These are phyloP conservation scores for Leucophenga montana DNA, from an alignment of 2,888 invertebrate species.

Conservation along the genomic window DNA sequence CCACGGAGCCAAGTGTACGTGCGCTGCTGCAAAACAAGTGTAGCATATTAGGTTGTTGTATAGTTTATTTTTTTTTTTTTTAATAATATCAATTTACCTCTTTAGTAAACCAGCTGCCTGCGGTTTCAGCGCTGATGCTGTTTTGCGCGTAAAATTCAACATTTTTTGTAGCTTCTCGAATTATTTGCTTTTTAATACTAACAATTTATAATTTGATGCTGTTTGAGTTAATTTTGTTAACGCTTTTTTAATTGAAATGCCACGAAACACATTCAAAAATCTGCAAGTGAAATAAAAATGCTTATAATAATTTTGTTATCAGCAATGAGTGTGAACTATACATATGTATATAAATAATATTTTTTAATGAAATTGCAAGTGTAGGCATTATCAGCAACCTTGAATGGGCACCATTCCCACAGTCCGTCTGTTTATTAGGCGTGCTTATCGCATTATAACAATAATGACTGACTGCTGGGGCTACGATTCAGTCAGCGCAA, in stretches of 20 bases:
- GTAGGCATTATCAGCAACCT: slow-evolving; percentile 54
- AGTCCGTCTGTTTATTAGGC: not conserved
- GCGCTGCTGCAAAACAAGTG: slow-evolving; percentile 45
- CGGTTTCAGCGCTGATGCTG: not conserved
- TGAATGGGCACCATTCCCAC: slow-evolving; percentile 37
- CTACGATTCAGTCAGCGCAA: slow-evolving; percentile 30
- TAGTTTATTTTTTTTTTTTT: not conserved
- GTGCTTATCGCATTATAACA: not conserved
- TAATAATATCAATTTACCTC: slow-evolving; percentile 37
- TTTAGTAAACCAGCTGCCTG: slow-evolving; percentile 26
- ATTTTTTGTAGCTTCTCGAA: not conserved
- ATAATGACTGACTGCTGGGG: slow-evolving; percentile 37
- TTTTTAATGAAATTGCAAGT: not conserved
- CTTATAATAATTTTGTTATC: no score
- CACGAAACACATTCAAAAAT: no score
- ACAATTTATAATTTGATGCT: not conserved
- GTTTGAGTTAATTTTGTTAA: no score
- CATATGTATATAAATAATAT: no score
- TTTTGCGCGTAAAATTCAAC: slow-evolving; percentile 16
- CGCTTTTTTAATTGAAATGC: no score
- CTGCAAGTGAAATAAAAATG: no score
- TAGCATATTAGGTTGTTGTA: not conserved
- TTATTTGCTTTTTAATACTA: not conserved
- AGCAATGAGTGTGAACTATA: no score
- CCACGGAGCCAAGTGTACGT: slow-evolving; percentile 78